Base-by-base conservation (phyloP, 2,797 vertebrate genomes). In the Cryptoprocta ferox region DNA sequence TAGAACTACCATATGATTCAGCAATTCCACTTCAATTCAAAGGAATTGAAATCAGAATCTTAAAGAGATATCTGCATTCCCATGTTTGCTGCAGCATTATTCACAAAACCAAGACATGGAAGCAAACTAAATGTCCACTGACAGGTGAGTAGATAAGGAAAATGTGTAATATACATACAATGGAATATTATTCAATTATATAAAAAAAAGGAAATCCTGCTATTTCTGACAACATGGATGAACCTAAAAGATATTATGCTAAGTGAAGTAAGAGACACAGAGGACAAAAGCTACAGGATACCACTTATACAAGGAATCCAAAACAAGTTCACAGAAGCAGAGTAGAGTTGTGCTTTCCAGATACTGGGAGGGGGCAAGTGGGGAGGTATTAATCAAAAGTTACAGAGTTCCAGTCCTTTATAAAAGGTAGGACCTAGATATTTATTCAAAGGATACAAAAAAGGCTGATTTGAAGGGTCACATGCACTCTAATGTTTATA, bases 1-100 rank as follows among this genome's bases (percentile, higher is more conserved):
- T 39, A 50, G 26, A 84, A 79, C 53, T 86, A 42, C 12, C 11
- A 21, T 73, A 37, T n/a, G n/a, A 61, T 89, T 53, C 32, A 61
- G 28, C 24, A 70, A 76, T 59, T 19, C 70, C n/a, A 82, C 26
- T 78, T 87, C 45, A 32, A 83, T 28, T 24, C 68, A 95, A n/a
- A 92, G 48, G 37, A 92, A 89, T 21, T 89, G 53, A 89, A 39
- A 70, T 83, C 39, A 83, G n/a, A 92, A 76, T 78, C 63, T 59
- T 30, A 11, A 92, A 76, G n/a, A 78, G 5, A 89, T 66, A 68
- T 19, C 37, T 78, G 50, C 6, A 61, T 6, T 68, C 50, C 45
- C 39, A 83, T n/a, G 59, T 76, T 92, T 16, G 50, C n/a, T 92
- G 39, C 19, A 76, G 21, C 68, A 92, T 76, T 82, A 59, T 70